Evolutionary conservation across 2,797 vertebrate genomes (phyloP), one percentile per base, ranked within the genome.

Genomic region (Gambusia yucatana): DNA sequence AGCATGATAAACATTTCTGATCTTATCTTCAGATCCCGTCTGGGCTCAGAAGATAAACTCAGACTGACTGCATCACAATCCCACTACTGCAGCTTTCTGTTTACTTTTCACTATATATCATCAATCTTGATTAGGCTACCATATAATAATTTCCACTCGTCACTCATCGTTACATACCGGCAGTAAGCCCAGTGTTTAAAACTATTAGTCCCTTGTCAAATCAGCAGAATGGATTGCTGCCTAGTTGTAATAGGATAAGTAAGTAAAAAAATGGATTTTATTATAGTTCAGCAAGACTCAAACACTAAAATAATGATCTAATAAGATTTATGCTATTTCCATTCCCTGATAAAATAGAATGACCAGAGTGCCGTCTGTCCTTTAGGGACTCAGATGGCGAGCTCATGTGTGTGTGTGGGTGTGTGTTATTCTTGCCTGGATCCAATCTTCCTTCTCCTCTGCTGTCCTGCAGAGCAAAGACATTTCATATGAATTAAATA

Each of bases 381-480:
- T 22, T 14, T 22, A 55, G 16, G 72, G 55, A 70, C 9, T 30
- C 75, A 82, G 46, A 75, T 33, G 69, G 73, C 25, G 48, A 41
- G 28, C 55, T 39, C 57, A 25, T 75, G 9, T 82, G 44, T 57
- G 72, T 82, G n/a, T 57, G 44, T 57, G 72, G 81, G n/a, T 57
- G 65, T 72, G 76, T 48, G 77, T 75, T 65, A 83, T 75, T 52
- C 91, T 96, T 90, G 96, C 98, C 96, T 98, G 96, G 89, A 99
- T 97, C 98, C 98, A 99, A 57, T 98, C 97, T 89, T 96, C 96
- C 87, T 98, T 98, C 91, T 99, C 98, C 59, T 99, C 98, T 83
- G 98, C 97, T 1, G 97, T 97, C 93, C 98, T 99, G 86, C 81
- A 86, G 91, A 94, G 86, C 83, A 75, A 90, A 90, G n/a, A 50